A percentile compares a stretch with the other conserved stretches of the same genome.
Conservation (phyloP, 1,140 invertebrate species). For the Geopemphigus sp. region DNA sequence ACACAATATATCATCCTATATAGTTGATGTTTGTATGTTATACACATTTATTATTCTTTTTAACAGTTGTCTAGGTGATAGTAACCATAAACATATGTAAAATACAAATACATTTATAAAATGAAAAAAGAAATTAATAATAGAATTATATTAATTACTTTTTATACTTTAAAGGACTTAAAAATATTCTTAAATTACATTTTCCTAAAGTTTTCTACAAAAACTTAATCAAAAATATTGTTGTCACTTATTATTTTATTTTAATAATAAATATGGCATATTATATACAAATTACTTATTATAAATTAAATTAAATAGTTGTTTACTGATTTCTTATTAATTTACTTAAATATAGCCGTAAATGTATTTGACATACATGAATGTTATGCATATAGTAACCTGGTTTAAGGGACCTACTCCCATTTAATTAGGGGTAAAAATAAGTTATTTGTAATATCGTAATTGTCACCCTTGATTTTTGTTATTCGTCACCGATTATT, state of each 20-base stretch:
- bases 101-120: constrained; percentile 3
- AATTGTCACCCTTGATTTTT: no score
- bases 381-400: not conserved
- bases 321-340: not conserved
- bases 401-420: no score
- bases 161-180: not conserved
- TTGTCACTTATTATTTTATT: not conserved
- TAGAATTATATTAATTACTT: not conserved
- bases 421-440: no score
- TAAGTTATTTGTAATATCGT: no score
- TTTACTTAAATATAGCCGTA: not conserved
- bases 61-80: constrained; percentile 46
- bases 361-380: no score
- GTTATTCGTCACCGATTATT: no score
- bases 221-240: not conserved
- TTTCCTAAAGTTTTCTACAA: not conserved
- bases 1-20: not conserved
- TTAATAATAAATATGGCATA: not conserved
- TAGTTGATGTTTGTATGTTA: not conserved
- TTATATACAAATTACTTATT: not conserved
- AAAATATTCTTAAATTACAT: not conserved
- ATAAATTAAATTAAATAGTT: not conserved
- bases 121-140: constrained; percentile 14
- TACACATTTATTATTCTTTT: constrained; percentile 37
- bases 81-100: constrained; percentile 22